Percentiles rank a stretch among this genome's conserved stretches.
Conservation (phyloP, 2,113 vertebrate species). For the Lates calcarifer region DNA sequence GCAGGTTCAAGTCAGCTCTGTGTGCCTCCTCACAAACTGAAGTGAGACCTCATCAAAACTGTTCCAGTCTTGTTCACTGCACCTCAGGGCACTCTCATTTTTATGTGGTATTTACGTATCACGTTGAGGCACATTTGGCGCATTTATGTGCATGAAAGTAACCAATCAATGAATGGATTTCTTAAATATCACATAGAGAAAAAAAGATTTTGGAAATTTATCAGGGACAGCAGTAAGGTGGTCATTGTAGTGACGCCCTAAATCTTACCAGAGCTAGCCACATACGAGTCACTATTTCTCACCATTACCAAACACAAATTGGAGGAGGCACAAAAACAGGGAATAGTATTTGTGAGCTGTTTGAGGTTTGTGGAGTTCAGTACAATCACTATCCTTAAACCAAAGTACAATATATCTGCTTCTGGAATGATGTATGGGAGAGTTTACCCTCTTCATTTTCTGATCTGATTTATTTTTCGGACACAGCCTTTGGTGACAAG, state of each 20-base stretch:
- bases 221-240: not conserved
- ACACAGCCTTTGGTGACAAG: not conserved
- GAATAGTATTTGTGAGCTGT: not conserved
- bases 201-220: not conserved
- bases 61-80: not conserved
- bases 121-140: not conserved
- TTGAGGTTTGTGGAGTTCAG: constrained; percentile 1
- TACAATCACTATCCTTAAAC: not conserved
- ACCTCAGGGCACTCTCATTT: not conserved
- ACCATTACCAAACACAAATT: not conserved
- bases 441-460: constrained; percentile 3
- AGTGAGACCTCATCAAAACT: not conserved
- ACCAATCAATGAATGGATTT: not conserved
- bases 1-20: not conserved
- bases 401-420: not conserved
- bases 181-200: not conserved
- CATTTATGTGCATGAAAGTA: not conserved
- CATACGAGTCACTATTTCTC: not conserved
- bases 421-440: not conserved
- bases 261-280: not conserved
- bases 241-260: not conserved
- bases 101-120: not conserved
- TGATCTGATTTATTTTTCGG: not conserved
- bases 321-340: not conserved
- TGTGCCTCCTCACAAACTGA: not conserved